These are phyloP conservation scores for Bovichtus diacanthus DNA, from an alignment of 2,797 vertebrate genomes.

Conservation along the genomic window DNA sequence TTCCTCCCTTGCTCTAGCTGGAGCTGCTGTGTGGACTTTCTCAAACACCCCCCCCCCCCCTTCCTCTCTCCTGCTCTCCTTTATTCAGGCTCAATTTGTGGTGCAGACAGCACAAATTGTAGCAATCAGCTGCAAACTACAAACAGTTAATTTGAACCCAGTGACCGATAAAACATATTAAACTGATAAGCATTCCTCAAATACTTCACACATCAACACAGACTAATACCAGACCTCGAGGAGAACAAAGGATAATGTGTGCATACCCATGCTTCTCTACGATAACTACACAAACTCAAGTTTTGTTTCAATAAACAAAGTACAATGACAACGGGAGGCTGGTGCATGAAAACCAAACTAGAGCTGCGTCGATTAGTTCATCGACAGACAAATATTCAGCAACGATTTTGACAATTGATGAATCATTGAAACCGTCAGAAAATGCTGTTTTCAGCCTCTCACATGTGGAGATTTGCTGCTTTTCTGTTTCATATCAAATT, in stretches of 20 bases:
- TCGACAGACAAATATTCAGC: too few species aligned
- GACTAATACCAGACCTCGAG: constrained; percentile 67
- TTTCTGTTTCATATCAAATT: too few species aligned
- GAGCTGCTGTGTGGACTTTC: constrained; percentile 31
- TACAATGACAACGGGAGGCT: background rate
- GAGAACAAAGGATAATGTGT: constrained; percentile 59
- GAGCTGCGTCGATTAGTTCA: too few species aligned
- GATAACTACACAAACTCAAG: constrained; percentile 5
- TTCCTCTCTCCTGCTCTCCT: constrained; percentile 20
- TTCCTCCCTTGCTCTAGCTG: constrained; percentile 13
- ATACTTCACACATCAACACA: constrained; percentile 68
- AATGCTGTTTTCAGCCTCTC: too few species aligned
- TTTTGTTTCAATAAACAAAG: constrained; percentile 17
- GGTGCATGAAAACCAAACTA: background rate
- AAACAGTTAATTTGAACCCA: constrained; percentile 71
- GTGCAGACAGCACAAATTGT: constrained; percentile 73
- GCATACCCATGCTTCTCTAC: background rate
- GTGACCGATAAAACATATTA: constrained; percentile 64
- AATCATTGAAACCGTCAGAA: too few species aligned
- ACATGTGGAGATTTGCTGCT: too few species aligned
- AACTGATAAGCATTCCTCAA: constrained; percentile 72
- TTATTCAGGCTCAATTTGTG: constrained; percentile 55
- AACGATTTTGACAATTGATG: too few species aligned
- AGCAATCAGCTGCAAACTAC: constrained; percentile 73
- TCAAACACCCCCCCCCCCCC: background rate